Evolutionary conservation across 35 echinoderm and acorn worm genomes (phyloP).

Genomic region (Diadema setosum): DNA sequence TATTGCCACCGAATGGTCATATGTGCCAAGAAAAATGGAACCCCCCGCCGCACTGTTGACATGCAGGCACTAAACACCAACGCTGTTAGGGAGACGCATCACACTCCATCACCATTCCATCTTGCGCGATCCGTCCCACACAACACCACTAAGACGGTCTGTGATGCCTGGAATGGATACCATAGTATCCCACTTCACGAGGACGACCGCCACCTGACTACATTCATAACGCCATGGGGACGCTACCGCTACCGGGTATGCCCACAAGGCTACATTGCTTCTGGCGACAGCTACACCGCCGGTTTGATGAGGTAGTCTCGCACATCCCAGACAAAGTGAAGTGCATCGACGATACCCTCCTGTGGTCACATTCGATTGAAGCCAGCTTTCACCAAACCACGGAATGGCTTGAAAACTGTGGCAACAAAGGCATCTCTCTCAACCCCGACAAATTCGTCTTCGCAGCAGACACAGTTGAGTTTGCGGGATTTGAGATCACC

Average conservation of each 20-base stretch:
- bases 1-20: too few relatives aligned
- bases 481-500: conserved; percentile 21
- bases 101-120: too few relatives aligned
- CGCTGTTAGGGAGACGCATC: too few relatives aligned
- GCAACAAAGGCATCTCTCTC: conserved; percentile 19
- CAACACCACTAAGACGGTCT: too few relatives aligned
- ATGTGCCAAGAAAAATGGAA: conserved; percentile 53
- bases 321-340: background rate
- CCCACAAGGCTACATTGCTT: too few relatives aligned
- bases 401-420: background rate
- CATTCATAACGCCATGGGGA: too few relatives aligned
- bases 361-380: background rate
- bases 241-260: too few relatives aligned
- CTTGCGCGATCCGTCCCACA: background rate
- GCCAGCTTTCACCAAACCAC: too few relatives aligned
- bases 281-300: too few relatives aligned
- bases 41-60: conserved; percentile 32
- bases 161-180: too few relatives aligned
- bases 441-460: conserved; percentile 28
- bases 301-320: background rate
- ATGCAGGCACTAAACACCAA: background rate
- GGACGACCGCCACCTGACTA: too few relatives aligned
- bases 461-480: background rate
- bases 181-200: too few relatives aligned
- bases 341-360: background rate